Base-by-base conservation (phyloP, 2,888 invertebrate genomes). In the Fragum fragum region DNA sequence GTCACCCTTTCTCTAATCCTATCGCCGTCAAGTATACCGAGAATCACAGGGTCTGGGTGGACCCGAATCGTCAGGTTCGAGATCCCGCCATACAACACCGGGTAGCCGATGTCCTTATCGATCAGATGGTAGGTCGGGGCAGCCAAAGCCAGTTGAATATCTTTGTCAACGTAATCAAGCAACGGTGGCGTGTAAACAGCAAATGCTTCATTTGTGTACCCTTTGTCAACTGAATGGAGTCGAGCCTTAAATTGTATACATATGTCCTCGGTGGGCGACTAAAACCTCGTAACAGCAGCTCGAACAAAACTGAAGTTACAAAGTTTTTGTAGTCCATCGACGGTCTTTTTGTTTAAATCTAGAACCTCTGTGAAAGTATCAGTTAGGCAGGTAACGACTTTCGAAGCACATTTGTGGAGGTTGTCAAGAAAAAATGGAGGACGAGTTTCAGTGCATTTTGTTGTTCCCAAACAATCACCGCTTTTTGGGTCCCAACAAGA, bases 101-200 rank as follows among this genome's bases (percentile, higher is more conserved):
- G 21, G 14, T 0, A 1, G 0, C 18, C 23, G 23, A 21, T 6
- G 32, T 36, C 36, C 11, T 42, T n/a, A 39, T 66, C 66, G 11
- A 66, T 1, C 23, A 66, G 42, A 39, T 66, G 42, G 36, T 66
- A 42, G 66, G 66, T 66, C 16, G 66, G 66, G 7, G 66, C 66
- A 26, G 66, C 66, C 21, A 66, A 26, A 1, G 42, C 66, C 21
- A 66, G 18, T 7, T 66, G 7, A 21, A 66, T 3, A 32, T 36
- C 9, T 42, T 42, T 42, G n/a, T 26, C 66, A 3, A 66, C 26
- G 66, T 42, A 42, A 21, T 66, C 66, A 6, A 42, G 9, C 11
- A 66, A 66, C 1, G 66, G 66, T 18, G 66, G 66, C 0, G 47
- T n/a, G 42, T 57, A 57, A n/a, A 57, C 11, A 7, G 23, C 9